Percentiles rank a stretch among this genome's conserved stretches.
Evolutionary conservation across 2,888 invertebrate species (phyloP).

Genomic region (Athalia circularis): DNA sequence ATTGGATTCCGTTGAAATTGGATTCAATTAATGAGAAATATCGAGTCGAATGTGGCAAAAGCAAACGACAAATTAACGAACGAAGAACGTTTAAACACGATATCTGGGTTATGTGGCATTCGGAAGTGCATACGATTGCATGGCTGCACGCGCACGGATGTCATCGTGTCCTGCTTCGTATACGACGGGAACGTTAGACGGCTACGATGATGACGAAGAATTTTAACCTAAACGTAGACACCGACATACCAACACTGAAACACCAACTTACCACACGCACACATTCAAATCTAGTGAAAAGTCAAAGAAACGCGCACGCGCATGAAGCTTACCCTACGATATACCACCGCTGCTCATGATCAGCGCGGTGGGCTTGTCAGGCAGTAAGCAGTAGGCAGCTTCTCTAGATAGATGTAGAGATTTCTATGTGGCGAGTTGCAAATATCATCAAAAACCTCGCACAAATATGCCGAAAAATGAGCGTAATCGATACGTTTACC

Average conservation of each 20-base stretch:
- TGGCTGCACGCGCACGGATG: conserved; percentile 11
- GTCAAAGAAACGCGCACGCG: neutral
- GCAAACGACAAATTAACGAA: neutral
- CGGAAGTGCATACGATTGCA: conserved; percentile 42
- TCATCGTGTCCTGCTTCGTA: neutral
- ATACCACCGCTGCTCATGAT: neutral
- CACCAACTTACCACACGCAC: too few species aligned
- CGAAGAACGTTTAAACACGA: neutral
- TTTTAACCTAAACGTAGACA: too few species aligned
- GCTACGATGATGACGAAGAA: too few species aligned
- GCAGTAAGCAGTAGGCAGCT: neutral
- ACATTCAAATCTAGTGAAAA: too few species aligned
- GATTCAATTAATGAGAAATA: too few species aligned
- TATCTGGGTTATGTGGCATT: conserved; percentile 44
- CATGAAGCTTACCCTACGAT: neutral
- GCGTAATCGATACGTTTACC: too few species aligned
- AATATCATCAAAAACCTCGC: too few species aligned
- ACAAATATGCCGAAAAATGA: too few species aligned
- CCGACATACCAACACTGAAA: too few species aligned
- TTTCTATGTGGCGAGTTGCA: neutral
- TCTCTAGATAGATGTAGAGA: conserved; percentile 34
- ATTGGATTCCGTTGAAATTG: too few species aligned
- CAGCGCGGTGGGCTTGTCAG: neutral
- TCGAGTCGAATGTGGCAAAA: neutral
- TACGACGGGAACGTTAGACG: too few species aligned